Percentiles rank a stretch among this genome's conserved stretches.
phyloP scores from a whole-genome alignment of 2,797 vertebrate species.

The Babyrousa celebensis region DNA sequence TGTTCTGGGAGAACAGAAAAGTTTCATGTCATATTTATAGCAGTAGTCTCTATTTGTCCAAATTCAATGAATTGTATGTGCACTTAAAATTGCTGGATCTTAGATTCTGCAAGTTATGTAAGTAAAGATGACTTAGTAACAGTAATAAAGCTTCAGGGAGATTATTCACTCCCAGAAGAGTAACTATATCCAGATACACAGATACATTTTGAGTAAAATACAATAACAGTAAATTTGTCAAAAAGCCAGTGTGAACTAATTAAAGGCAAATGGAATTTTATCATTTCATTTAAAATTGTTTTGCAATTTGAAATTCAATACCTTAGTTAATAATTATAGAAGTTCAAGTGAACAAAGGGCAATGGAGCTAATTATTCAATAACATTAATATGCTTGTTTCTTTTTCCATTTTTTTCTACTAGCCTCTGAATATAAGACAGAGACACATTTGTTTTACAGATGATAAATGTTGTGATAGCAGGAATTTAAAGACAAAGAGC shows the following conservation, averaged over 20 bases:
- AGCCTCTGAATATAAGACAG: not conserved
- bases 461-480: not conserved
- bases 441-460: not conserved
- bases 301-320: not conserved
- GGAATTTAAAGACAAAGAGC: conserved; percentile 9
- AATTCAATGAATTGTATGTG: not conserved
- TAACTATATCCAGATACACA: not conserved
- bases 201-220: not conserved
- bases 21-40: not conserved
- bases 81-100: not conserved
- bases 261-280: not conserved
- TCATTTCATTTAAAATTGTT: conserved; percentile 17
- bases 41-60: not conserved
- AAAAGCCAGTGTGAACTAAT: not conserved
- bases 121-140: not conserved
- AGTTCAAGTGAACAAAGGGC: not conserved
- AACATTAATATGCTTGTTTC: not conserved
- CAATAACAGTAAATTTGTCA: not conserved
- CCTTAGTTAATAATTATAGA: not conserved
- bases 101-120: not conserved
- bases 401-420: not conserved
- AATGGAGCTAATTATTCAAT: not conserved
- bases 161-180: not conserved
- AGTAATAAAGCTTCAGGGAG: not conserved
- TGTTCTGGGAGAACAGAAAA: not conserved